Percentiles rank a stretch among this genome's conserved stretches.
Conservation (phyloP, 2,113 vertebrate genomes). For the Spea multiplicata region DNA sequence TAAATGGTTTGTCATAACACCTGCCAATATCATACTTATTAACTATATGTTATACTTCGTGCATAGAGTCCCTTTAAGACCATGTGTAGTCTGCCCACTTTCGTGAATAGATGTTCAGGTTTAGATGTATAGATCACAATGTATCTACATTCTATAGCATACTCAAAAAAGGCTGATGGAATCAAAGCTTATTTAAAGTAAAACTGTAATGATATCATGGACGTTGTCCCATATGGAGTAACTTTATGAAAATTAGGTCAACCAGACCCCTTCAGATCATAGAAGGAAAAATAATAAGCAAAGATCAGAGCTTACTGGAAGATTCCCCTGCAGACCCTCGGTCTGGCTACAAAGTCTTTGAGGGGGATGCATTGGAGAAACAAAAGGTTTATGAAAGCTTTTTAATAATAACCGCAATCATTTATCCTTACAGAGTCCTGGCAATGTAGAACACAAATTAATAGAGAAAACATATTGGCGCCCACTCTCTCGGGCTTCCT, state of each 20-base stretch:
- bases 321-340: slow-evolving; percentile 12
- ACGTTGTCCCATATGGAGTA: slow-evolving; percentile 1
- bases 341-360: slow-evolving; percentile 16
- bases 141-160: too few relatives aligned
- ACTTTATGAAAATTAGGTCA: slow-evolving; percentile 19
- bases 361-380: slow-evolving; percentile 28
- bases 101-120: too few relatives aligned
- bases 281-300: slow-evolving; percentile 13
- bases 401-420: slow-evolving; percentile 14
- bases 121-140: too few relatives aligned
- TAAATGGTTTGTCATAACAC: too few relatives aligned
- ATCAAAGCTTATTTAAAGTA: too few relatives aligned
- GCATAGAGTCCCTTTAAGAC: too few relatives aligned
- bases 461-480: background rate
- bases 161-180: too few relatives aligned
- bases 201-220: background rate
- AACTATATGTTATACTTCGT: too few relatives aligned
- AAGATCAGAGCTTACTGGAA: background rate
- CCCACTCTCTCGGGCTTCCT: background rate
- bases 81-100: too few relatives aligned
- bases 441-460: background rate
- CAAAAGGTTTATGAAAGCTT: slow-evolving; percentile 6
- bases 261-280: slow-evolving; percentile 8
- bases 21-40: too few relatives aligned
- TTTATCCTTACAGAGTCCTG: slow-evolving; percentile 4